A percentile compares a stretch with the other conserved stretches of the same genome.
Evolutionary conservation across 2,797 vertebrate species (phyloP).

Genomic region (Lemur catta): DNA sequence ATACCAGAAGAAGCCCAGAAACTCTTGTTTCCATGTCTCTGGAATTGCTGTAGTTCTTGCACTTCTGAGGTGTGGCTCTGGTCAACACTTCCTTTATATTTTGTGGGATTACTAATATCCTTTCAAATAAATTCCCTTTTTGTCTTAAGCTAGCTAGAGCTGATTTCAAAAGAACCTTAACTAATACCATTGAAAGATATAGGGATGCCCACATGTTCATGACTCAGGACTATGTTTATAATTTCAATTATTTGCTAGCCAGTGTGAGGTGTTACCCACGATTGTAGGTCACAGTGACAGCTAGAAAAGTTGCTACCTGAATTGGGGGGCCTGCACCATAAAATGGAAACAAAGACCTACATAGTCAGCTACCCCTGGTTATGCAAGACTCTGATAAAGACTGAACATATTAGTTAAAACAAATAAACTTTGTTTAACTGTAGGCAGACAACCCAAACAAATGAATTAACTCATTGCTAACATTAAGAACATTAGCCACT

Average conservation of each 20-base stretch:
- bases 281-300: not conserved
- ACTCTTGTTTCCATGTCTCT: not conserved
- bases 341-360: not conserved
- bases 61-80: not conserved
- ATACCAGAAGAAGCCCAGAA: not conserved
- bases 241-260: not conserved
- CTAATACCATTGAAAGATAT: not conserved
- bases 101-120: constrained; percentile 18
- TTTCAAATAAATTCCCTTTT: constrained; percentile 7
- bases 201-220: not conserved
- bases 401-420: not conserved
- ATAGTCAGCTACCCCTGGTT: not conserved
- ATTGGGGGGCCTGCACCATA: not conserved
- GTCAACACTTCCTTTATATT: not conserved
- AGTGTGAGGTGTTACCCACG: not conserved
- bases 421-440: constrained; percentile 4
- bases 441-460: constrained; percentile 19
- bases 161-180: constrained; percentile 13
- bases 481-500: not conserved
- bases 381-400: constrained; percentile 1
- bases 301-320: not conserved
- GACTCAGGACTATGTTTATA: constrained; percentile 1
- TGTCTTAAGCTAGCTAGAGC: not conserved
- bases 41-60: not conserved
- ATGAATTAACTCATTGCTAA: constrained; percentile 4